A percentile compares a stretch with the other conserved stretches of the same genome.
phyloP scores from a whole-genome alignment of 1,140 invertebrate species.

The Drosophila rufa region DNA sequence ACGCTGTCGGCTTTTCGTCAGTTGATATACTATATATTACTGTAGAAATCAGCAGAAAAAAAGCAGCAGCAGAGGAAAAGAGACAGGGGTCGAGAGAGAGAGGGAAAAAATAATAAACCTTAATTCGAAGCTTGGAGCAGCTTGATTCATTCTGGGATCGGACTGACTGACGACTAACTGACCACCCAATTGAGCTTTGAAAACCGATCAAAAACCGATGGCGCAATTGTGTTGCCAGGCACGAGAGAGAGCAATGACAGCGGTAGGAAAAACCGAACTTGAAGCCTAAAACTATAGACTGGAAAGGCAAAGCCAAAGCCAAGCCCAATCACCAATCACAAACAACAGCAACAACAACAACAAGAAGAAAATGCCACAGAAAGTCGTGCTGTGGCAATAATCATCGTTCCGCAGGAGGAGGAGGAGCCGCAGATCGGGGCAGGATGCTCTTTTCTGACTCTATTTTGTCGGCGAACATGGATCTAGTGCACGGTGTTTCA shows the following conservation, averaged over 20 bases:
- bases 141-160: conserved; percentile 72
- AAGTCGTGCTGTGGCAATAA: conserved; percentile 79
- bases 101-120: conserved; percentile 73
- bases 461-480: conserved; percentile 86
- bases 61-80: conserved; percentile 22
- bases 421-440: conserved; percentile 14
- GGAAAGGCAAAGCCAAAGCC: conserved; percentile 17
- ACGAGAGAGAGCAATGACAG: conserved; percentile 62
- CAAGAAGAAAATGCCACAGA: conserved; percentile 68
- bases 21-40: conserved; percentile 53
- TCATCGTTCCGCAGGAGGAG: conserved; percentile 47
- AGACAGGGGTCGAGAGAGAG: conserved; percentile 3
- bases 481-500: conserved; percentile 85
- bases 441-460: conserved; percentile 80
- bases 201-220: conserved; percentile 76
- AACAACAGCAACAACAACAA: conserved; percentile 6
- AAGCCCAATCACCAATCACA: conserved; percentile 53
- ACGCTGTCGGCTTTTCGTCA: conserved; percentile 57
- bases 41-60: conserved; percentile 82
- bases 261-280: conserved; percentile 20
- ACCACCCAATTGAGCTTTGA: conserved; percentile 74
- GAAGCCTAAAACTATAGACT: background rate
- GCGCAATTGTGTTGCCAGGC: conserved; percentile 74
- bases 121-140: conserved; percentile 77
- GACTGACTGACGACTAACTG: background rate